Evolutionary conservation across 1,140 invertebrate genomes (phyloP), one percentile per base, ranked within the genome.

Genomic region (Hyles vespertilio): DNA sequence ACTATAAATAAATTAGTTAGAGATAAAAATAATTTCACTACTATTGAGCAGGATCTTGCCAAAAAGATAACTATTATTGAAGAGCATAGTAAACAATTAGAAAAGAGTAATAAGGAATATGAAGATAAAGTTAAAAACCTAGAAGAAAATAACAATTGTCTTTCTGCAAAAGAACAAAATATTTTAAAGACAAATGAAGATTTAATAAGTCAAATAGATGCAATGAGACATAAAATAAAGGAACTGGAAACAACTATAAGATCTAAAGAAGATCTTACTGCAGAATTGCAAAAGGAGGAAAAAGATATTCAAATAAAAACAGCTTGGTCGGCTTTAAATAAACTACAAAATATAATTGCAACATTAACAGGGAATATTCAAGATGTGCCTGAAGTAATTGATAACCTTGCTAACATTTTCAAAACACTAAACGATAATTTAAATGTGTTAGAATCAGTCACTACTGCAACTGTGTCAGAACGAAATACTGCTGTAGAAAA

Each of bases 371-470:
- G 69, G 10, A 65, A 77, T 58, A 72, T 74, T 11, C 56, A 71
- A 56, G 73, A 73, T 43, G 53, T 75, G 5, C 72, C 74, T n/a
- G 64, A 74, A 49, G 52, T 72, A n/a, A 65, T 79, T 46, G 72
- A 78, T 40, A 71, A 72, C 62, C 71, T 74, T 61, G 63, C 69
- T 6, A 61, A 65, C n/a, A 61, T 75, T n/a, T 34, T 56, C 32
- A 48, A 48, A 6, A 12, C 45, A 5, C 32, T 56, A 12, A 47
- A n/a, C 32, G 47, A 48, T 48, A 5, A 22, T n/a, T 34, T 56
- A 3, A 34, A 43, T 11, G 22, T 22, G 47, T 47, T 47, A 7
- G 44, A 56, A 33, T 2, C 12, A 6, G 8, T 32, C 43, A n/a
- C 12, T 7, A n/a, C 40, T 34, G 10, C 47, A 5, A 48, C 43